Base-by-base conservation (phyloP, 2,113 vertebrate species). In the Otis tarda region DNA sequence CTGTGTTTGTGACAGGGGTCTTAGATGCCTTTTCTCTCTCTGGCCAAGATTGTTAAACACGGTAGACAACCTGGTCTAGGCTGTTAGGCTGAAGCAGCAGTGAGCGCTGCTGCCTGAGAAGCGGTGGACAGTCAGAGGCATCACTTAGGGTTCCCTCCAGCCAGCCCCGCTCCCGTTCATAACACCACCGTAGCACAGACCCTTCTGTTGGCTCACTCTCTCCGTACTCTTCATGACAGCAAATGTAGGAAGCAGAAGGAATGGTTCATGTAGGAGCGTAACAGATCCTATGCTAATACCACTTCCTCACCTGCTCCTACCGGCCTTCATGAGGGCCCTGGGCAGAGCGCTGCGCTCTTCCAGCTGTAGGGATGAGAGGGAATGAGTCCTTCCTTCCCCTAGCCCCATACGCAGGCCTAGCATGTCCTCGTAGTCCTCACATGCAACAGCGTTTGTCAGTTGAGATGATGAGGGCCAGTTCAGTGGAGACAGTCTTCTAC, bases 391-490 rank as follows among this genome's bases (percentile, higher is more conserved):
- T 37, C 31, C 27, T 50, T 25, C 49, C 16, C 27, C 39, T 24
- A 19, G 16, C 31, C 39, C 45, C 3, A 0, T 45, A 39, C 24
- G 4, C 24, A 12, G 37, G 9, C 20, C 45, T 22, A 13, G 45
- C 53, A 9, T 1, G 14, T n/a, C 64, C 19, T 39, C 9, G 3
- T 5, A 52, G 45, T 37, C 30, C 53, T 76, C 11, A 1, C 37
- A 5, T 4, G 27, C 53, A 45, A 49, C 47, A 45, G 39, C 5
- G 0, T 15, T 18, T 7, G 0, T 35, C 53, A 52, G 41, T 47
- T 35, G n/a, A 11, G 67, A 15, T 45, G 30, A 19, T 64, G 35
- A 37, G 8, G 11, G 23, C 23, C 35, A 19, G 65, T 24, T 82
- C 70, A 41, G 35, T 6, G 22, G 19, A 53, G 49, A 31, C 14